Evolutionary conservation across 2,113 vertebrate species (phyloP).

Genomic region (Oenanthe melanoleuca): DNA sequence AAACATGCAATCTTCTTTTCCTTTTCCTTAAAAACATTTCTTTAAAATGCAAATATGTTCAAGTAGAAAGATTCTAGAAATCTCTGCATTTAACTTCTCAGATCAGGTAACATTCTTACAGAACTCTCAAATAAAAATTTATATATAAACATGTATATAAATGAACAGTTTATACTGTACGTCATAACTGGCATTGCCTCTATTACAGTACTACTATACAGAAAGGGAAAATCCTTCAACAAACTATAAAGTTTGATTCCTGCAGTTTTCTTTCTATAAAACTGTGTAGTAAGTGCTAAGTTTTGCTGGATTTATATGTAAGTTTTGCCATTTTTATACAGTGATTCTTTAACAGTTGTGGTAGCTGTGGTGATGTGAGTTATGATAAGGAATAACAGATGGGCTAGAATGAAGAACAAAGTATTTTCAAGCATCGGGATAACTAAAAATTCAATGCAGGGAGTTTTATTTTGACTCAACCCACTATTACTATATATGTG

Average conservation of each 20-base stretch:
- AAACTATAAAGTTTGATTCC: constrained; percentile 54
- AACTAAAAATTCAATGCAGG: not conserved
- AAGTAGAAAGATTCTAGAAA: constrained; percentile 1
- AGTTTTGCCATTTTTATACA: constrained; percentile 53
- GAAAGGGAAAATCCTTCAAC: constrained; percentile 50
- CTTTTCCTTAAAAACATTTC: not conserved
- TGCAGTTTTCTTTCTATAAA: constrained; percentile 57
- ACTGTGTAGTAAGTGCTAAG: constrained; percentile 3
- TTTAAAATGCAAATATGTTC: not conserved
- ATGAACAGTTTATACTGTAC: not conserved
- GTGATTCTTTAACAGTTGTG: constrained; percentile 26
- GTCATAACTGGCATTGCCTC: constrained; percentile 29
- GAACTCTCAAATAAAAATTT: constrained; percentile 26
- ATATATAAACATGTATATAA: not conserved
- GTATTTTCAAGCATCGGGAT: constrained; percentile 36
- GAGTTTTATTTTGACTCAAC: constrained; percentile 7
- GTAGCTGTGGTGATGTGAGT: constrained; percentile 52
- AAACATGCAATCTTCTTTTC: not conserved
- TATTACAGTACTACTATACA: not conserved
- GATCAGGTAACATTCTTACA: not conserved
- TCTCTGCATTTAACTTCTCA: constrained; percentile 1
- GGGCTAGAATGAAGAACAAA: constrained; percentile 55
- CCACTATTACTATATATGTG: not conserved
- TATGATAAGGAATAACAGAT: constrained; percentile 42
- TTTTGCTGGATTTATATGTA: constrained; percentile 21